Conservation (phyloP, 92 coral and sea anemone genomes). For the Micromussa lordhowensis region DNA sequence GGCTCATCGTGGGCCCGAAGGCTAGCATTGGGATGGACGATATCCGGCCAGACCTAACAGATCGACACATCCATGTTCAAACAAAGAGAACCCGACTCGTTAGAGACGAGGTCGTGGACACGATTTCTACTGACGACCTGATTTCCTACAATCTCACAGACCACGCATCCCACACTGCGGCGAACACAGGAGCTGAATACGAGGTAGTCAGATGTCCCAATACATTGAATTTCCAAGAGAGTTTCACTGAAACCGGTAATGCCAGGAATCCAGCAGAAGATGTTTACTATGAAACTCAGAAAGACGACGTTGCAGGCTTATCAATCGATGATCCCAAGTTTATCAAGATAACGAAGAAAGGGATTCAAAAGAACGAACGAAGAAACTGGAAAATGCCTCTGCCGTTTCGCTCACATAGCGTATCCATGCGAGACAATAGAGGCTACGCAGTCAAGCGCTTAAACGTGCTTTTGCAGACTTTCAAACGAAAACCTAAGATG, state of each 20-base stretch:
- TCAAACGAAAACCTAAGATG: constrained; percentile 42
- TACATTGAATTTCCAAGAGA: background rate
- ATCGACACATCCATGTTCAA: constrained; percentile 45
- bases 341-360: background rate
- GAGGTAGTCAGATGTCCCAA: constrained; percentile 43
- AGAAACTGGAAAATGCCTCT: constrained; percentile 25
- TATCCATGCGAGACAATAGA: constrained; percentile 41
- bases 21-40: constrained; percentile 51
- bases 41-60: constrained; percentile 51
- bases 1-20: constrained; percentile 64
- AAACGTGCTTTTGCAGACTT: constrained; percentile 22
- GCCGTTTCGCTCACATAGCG: background rate
- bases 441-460: constrained; percentile 34
- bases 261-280: background rate
- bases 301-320: constrained; percentile 34
- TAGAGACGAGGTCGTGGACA: background rate
- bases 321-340: constrained; percentile 2
- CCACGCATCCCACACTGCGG: no score
- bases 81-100: constrained; percentile 22
- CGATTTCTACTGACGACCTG: no score
- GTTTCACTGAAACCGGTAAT: background rate
- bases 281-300: background rate
- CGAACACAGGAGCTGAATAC: constrained; percentile 6
- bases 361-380: background rate
- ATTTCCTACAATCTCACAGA: no score